phyloP scores from a whole-genome alignment of 2,113 vertebrate species.

The Centropus bengalensis region DNA sequence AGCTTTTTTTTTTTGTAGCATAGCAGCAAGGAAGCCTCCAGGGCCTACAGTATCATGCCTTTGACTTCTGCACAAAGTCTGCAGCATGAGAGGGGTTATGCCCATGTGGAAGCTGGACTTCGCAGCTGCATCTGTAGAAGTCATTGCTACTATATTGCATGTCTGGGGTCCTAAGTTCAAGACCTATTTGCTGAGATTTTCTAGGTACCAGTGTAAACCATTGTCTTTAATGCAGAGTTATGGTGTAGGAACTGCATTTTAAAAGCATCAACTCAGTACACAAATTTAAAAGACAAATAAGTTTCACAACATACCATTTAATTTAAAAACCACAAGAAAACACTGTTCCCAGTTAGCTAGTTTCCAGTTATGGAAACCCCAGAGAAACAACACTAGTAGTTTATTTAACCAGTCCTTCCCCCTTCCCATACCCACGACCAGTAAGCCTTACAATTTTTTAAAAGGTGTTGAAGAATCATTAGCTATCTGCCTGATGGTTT shows the following conservation, averaged over 20 bases:
- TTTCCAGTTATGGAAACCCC: neutral
- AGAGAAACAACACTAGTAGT: neutral
- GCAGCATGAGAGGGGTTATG: rapidly evolving
- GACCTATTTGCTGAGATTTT: neutral
- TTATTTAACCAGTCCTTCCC: neutral
- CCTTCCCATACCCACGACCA: neutral
- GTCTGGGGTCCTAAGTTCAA: neutral
- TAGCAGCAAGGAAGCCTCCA: neutral
- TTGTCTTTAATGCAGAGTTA: neutral
- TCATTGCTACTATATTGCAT: neutral
- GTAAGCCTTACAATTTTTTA: neutral
- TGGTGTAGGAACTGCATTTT: neutral
- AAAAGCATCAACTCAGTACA: neutral
- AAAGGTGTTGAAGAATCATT: neutral
- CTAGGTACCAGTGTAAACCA: neutral
- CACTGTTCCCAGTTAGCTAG: neutral
- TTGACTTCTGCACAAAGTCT: neutral
- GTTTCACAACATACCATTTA: neutral
- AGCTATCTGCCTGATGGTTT: neutral
- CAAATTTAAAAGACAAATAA: neutral
- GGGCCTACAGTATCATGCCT: neutral
- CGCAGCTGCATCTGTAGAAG: neutral
- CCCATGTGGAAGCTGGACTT: neutral
- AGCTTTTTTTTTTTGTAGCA: neutral
- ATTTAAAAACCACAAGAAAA: neutral